A percentile compares a stretch with the other conserved stretches of the same genome.
These are phyloP conservation scores for Melanotaenia duboulayi DNA, from an alignment of 2,113 vertebrate species.

Conservation along the genomic window DNA sequence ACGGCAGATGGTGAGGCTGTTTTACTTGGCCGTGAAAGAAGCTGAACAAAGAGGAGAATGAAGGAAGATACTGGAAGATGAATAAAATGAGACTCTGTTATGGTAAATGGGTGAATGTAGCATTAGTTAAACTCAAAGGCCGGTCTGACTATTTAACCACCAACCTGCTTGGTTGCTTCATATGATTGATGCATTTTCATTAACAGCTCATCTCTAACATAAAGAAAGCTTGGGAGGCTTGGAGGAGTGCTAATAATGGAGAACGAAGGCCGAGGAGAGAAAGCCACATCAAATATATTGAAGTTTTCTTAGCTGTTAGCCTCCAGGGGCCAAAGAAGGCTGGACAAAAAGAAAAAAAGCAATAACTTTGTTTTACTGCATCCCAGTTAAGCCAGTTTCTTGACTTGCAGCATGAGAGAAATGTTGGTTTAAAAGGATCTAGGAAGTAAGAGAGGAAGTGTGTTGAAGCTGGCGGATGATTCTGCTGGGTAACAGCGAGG, in stretches of 20 bases:
- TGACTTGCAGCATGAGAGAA: not conserved
- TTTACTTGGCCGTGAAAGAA: slow-evolving; percentile 36
- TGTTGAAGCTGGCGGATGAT: slow-evolving; percentile 19
- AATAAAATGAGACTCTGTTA: slow-evolving; percentile 10
- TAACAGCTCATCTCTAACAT: slow-evolving; percentile 1
- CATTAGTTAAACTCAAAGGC: not conserved
- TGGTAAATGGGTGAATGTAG: not conserved
- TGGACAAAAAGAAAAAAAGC: slow-evolving; percentile 11
- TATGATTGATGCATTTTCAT: slow-evolving; percentile 23
- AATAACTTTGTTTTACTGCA: slow-evolving; percentile 40
- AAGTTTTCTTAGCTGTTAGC: slow-evolving; percentile 15
- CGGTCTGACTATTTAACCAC: not conserved
- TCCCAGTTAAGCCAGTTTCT: slow-evolving; percentile 12
- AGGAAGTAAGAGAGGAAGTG: not conserved
- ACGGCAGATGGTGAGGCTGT: slow-evolving; percentile 52
- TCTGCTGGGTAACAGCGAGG: slow-evolving; percentile 7
- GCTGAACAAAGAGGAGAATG: not conserved
- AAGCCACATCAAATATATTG: slow-evolving; percentile 3
- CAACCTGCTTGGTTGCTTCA: not conserved
- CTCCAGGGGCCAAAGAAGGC: not conserved
- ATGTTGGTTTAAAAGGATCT: not conserved
- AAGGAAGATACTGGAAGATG: slow-evolving; percentile 2
- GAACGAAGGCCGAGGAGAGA: slow-evolving; percentile 5
- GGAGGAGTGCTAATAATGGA: not conserved
- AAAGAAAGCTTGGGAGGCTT: not conserved